A percentile compares a stretch with the other conserved stretches of the same genome.
Evolutionary conservation across 2,888 invertebrate species (phyloP).

Genomic region (Nemoura dubitans): DNA sequence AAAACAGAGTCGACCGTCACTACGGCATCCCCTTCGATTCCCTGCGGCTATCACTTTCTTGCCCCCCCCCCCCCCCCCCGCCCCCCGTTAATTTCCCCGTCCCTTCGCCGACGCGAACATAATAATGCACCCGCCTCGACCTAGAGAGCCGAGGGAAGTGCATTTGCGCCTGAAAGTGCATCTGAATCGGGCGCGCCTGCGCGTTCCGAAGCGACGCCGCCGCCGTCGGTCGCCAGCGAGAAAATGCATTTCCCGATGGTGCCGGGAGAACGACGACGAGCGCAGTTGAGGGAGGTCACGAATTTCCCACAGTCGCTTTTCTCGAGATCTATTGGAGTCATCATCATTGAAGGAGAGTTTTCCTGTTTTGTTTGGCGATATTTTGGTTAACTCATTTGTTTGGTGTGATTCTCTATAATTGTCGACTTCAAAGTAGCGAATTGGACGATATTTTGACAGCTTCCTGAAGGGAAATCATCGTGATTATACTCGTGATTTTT

Average conservation of each 20-base stretch:
- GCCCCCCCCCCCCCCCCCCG: neutral
- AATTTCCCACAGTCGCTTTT: neutral
- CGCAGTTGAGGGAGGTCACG: conserved; percentile 3
- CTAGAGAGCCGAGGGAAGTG: neutral
- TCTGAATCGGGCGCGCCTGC: neutral
- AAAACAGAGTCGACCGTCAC: too few relatives aligned
- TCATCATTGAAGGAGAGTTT: too few relatives aligned
- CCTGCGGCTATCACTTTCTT: too few relatives aligned
- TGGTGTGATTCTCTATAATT: neutral
- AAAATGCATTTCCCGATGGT: neutral
- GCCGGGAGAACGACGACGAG: neutral
- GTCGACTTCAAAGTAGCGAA: too few relatives aligned
- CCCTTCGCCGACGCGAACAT: neutral
- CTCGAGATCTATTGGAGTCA: neutral
- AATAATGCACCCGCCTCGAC: neutral
- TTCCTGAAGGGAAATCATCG: too few relatives aligned
- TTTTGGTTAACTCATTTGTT: neutral
- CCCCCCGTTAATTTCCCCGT: neutral
- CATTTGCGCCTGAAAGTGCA: neutral
- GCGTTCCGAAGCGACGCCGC: neutral
- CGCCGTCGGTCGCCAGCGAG: neutral
- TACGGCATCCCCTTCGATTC: too few relatives aligned
- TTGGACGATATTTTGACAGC: too few relatives aligned
- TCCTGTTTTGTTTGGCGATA: too few relatives aligned
- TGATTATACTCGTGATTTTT: too few relatives aligned